Conservation (phyloP, 2,113 vertebrate genomes). For the Cinclus cinclus region DNA sequence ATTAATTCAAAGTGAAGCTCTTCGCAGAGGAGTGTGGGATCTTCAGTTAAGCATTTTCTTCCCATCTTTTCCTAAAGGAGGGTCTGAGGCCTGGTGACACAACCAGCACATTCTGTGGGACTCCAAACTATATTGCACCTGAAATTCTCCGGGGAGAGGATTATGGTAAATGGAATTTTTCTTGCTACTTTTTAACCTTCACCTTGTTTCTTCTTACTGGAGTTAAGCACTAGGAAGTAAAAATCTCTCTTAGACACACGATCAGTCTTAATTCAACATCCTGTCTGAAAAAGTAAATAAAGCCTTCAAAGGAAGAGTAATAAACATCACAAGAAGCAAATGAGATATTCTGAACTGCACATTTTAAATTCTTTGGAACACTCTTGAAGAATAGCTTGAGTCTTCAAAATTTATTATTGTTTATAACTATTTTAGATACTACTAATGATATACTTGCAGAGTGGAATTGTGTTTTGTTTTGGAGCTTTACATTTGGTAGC, state of each 20-base stretch:
- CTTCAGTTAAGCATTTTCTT: not conserved
- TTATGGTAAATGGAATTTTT: conserved; percentile 83
- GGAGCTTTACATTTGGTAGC: not conserved
- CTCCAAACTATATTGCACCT: conserved; percentile 98
- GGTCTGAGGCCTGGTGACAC: conserved; percentile 96
- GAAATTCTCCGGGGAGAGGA: conserved; percentile 98
- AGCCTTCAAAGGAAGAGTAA: not conserved
- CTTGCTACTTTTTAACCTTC: not conserved
- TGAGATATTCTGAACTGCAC: not conserved
- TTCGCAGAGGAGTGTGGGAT: not conserved
- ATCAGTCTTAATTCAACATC: not conserved
- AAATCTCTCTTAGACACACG: not conserved
- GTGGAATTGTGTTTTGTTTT: not conserved
- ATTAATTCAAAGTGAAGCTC: not conserved
- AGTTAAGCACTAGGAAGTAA: not conserved
- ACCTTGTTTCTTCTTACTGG: not conserved
- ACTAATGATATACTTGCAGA: not conserved
- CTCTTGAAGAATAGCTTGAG: not conserved
- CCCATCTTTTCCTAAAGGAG: conserved; percentile 79
- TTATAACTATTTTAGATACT: not conserved
- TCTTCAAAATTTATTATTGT: not conserved
- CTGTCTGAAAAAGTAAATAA: not conserved
- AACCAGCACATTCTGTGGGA: conserved; percentile 98
- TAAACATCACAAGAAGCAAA: not conserved
- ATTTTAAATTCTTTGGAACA: not conserved